Base-by-base conservation (phyloP, 2,888 invertebrate species). In the Tiliacea citrago region DNA sequence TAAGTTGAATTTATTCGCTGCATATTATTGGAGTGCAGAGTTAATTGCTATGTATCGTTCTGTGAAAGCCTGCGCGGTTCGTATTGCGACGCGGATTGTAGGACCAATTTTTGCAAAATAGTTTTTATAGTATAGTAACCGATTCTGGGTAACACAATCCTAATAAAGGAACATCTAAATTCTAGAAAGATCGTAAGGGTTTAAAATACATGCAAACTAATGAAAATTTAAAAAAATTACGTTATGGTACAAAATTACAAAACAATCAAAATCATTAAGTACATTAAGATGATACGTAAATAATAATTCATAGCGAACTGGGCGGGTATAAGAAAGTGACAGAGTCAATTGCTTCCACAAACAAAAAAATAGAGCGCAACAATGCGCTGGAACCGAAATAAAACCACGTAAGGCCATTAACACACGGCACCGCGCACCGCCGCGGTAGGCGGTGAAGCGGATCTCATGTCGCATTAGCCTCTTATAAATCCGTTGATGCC, bases 1-100 rank as follows among this genome's bases (percentile, higher is more conserved):
- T 79, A 79, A 82, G 75, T 78, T 77, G 84, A 87, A 88, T 88
- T 87, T 88, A 88, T 87, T 86, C 80, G 69, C 74, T 76, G 88
- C 85, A 78, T 86, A 88, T 29, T 29, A 29, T 85, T 88, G 79
- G 85, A 86, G 86, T 86, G 79, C 81, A 49, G 76, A 77, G 78
- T 87, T 88, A 88, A 88, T 88, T 88, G 87, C 85, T 87, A 87
- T 88, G 88, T 89, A 87, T 89, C 84, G 81, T 76, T 81, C 84
- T 82, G 84, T 85, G 87, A 89, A 88, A 89, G 89, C 89, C 69
- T 89, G 87, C 9, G 79, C 13, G 10, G 49, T 82, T 83, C 90
- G 7, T 74, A 47, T 81, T 89, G 55, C 7, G 53, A 24, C 84
- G 45, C 1, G 8, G 12, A 49, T 21, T 13, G 2, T 67, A 16